Base-by-base conservation (phyloP, 2,797 vertebrate species). In the Danio tinwini region DNA sequence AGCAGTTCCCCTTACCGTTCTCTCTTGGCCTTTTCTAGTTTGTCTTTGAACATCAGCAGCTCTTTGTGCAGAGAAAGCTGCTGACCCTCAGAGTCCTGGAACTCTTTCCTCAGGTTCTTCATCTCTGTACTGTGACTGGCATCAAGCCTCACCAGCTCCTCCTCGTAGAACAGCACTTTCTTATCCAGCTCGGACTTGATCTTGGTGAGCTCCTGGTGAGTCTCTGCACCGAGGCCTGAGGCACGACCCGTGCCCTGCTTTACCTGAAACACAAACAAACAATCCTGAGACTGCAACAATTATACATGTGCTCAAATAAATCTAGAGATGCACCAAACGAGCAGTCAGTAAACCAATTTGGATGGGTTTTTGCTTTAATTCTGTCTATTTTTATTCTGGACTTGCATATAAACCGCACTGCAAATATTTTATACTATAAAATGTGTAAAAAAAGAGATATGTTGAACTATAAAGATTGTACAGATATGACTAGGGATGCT, bases 101-200 rank as follows among this genome's bases (percentile, higher is more conserved):
- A 93, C 88, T 97, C 96, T 84, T 98, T 98, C 17, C 92, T 94
- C 50, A 97, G 91, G 9, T 92, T 94, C 84, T 98, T 98, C 5
- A 98, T 91, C 89, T 99, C 98, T 0, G 94, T 90, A 77, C 94
- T 92, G 29, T 98, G 96, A 16, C 94, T 91, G 0, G 95, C 93
- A 91, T 99, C 97, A 9, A 95, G 93, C 37, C 95, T 92, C 76
- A 96, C 92, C 82, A 98, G 77, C 86, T 99, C 97, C 86, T 99
- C 97, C 88, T 99, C 96, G 8, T 96, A 98, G 87, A 96, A 97
- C 45, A 98, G 86, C 44, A 95, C 92, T 86, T 98, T 98, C 89
- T 98, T 98, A 86, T 99, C 97, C 0, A 98, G 94, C 85, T 99
- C 97, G 0, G 96, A 94, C 86, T 94, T 97, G 52, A 96, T 88